Conservation (phyloP, 2,113 vertebrate genomes). For the Atlantisia rogersi region DNA sequence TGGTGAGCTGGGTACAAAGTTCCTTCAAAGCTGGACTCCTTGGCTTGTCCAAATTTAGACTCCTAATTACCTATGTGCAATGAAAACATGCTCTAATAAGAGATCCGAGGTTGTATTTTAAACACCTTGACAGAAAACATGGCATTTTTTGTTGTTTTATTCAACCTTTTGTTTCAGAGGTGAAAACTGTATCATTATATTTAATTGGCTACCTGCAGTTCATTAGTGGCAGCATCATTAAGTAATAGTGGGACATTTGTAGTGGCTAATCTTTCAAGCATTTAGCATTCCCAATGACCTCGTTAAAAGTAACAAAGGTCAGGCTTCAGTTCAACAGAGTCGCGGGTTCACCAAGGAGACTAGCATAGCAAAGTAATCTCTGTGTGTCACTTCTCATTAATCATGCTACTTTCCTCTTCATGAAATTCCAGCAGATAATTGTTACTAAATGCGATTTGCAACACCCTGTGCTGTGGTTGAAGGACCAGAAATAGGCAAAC, state of each 20-base stretch:
- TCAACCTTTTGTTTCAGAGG: constrained; percentile 59
- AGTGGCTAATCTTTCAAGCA: constrained; percentile 67
- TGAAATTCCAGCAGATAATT: constrained; percentile 82
- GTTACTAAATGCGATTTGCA: constrained; percentile 81
- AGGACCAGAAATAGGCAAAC: constrained; percentile 79
- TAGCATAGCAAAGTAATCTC: constrained; percentile 75
- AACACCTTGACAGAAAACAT: constrained; percentile 2
- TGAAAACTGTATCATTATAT: constrained; percentile 52
- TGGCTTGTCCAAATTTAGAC: not conserved
- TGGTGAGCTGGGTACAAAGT: not conserved
- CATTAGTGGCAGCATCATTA: constrained; percentile 51
- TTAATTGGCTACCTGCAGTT: constrained; percentile 72
- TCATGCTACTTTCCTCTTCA: constrained; percentile 79
- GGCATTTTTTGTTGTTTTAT: constrained; percentile 1
- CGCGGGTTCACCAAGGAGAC: constrained; percentile 68
- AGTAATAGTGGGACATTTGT: constrained; percentile 51
- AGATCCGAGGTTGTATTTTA: not conserved
- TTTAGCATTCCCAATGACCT: constrained; percentile 77
- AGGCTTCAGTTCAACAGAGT: constrained; percentile 71
- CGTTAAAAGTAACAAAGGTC: constrained; percentile 78
- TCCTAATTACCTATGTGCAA: not conserved
- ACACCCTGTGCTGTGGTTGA: constrained; percentile 76
- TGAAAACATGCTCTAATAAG: not conserved
- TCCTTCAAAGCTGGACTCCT: not conserved
- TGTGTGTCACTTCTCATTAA: constrained; percentile 86